phyloP scores from a whole-genome alignment of 2,888 invertebrate species.

The Agrochola litura region DNA sequence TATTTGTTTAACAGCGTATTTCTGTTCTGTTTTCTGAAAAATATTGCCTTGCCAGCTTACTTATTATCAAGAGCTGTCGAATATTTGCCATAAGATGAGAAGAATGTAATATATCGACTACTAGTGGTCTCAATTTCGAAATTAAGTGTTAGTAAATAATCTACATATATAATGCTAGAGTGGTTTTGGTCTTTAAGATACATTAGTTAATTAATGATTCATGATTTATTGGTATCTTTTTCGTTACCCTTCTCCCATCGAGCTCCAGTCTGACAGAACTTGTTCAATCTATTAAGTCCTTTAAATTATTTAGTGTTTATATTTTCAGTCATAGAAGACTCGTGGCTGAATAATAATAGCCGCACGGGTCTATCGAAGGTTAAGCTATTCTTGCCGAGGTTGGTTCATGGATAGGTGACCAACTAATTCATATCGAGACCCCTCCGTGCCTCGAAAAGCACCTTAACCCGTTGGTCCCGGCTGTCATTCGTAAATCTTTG shows the following conservation, averaged over 20 bases:
- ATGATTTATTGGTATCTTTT: background rate
- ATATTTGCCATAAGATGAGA: constrained; percentile 16
- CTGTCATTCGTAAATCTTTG: no score
- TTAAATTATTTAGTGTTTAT: background rate
- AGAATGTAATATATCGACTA: constrained; percentile 18
- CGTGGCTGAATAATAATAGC: no score
- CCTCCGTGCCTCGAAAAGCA: no score
- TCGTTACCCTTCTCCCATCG: background rate
- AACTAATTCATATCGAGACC: no score
- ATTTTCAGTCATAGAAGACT: no score
- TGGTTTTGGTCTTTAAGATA: constrained; percentile 23
- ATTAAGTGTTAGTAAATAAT: constrained; percentile 47
- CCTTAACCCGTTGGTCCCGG: no score
- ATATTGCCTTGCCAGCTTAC: constrained; percentile 33
- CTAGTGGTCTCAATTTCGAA: constrained; percentile 14
- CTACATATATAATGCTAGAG: background rate
- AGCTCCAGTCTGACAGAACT: background rate
- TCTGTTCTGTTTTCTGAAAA: constrained; percentile 60
- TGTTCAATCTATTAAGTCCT: background rate
- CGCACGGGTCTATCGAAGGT: no score
- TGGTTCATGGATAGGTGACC: no score
- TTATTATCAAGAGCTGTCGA: constrained; percentile 28
- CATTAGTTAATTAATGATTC: constrained; percentile 13
- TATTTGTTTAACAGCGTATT: constrained; percentile 71
- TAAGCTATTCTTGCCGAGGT: no score